Conservation (phyloP, 30 jellyfish, hydroid and myxozoan species). For the Cassiopea andromeda region DNA sequence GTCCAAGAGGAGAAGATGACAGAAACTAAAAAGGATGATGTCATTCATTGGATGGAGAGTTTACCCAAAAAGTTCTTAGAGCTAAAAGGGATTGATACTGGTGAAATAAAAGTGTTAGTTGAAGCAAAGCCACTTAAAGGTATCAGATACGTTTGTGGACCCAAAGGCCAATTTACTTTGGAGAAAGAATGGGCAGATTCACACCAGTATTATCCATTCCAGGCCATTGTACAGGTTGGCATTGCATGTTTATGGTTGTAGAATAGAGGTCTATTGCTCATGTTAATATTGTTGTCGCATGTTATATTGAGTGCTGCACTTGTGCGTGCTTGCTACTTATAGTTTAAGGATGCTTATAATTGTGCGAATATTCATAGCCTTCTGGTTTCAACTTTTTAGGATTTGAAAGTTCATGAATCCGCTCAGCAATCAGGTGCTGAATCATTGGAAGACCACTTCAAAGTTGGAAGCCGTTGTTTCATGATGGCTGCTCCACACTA, state of each 20-base stretch:
- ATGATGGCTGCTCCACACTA: constrained; percentile 94
- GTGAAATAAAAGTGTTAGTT: constrained; percentile 79
- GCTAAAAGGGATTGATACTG: constrained; percentile 81
- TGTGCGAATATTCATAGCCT: background rate
- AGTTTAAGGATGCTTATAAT: background rate
- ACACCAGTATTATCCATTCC: constrained; percentile 62
- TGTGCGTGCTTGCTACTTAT: no score
- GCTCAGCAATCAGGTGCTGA: constrained; percentile 17
- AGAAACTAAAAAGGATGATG: constrained; percentile 28
- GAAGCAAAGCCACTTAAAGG: constrained; percentile 91
- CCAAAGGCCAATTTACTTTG: constrained; percentile 67
- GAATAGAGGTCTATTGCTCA: no score
- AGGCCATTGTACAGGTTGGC: constrained; percentile 84
- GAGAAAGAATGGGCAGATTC: constrained; percentile 85
- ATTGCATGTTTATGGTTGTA: background rate
- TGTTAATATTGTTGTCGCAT: no score
- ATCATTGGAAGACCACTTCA: constrained; percentile 61
- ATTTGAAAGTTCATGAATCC: constrained; percentile 56
- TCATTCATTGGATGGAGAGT: constrained; percentile 41
- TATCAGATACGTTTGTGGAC: constrained; percentile 71
- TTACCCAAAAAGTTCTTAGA: constrained; percentile 30
- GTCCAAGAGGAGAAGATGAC: constrained; percentile 45
- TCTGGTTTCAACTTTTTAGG: constrained; percentile 30
- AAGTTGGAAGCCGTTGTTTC: constrained; percentile 70
- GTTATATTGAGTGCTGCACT: no score